These are phyloP conservation scores for Eciton burchellii DNA, from an alignment of 1,140 invertebrate genomes.

Conservation along the genomic window DNA sequence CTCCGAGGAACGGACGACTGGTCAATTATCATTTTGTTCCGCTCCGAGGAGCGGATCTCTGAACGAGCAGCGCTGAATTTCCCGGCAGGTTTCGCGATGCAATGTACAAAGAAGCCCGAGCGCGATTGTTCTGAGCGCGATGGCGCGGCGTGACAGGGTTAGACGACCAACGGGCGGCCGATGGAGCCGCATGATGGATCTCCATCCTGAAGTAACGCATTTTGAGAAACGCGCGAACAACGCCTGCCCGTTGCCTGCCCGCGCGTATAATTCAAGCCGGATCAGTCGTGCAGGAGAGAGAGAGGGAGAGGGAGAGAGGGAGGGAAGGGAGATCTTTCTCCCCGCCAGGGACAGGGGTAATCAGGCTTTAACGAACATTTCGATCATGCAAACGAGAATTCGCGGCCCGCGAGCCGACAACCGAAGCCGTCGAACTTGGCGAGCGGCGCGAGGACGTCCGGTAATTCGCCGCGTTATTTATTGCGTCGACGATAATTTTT, in stretches of 20 bases:
- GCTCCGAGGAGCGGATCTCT: constrained; percentile 16
- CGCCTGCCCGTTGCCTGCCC: neutral
- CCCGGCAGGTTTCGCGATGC: neutral
- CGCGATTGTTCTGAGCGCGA: neutral
- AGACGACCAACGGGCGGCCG: neutral
- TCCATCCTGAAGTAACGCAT: too few species aligned
- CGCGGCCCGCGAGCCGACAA: neutral
- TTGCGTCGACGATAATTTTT: constrained; percentile 75
- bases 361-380: constrained; percentile 39
- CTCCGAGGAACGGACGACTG: constrained; percentile 29
- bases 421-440: constrained; percentile 32
- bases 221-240: neutral
- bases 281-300: neutral
- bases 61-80: neutral
- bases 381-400: constrained; percentile 45
- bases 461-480: constrained; percentile 73
- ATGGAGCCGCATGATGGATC: too few species aligned
- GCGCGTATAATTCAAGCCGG: neutral
- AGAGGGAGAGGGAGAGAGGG: too few species aligned
- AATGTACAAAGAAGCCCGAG: neutral
- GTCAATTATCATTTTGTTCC: constrained; percentile 43
- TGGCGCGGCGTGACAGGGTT: neutral
- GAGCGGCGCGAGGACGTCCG: constrained; percentile 54
- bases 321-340: neutral
- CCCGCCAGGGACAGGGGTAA: constrained; percentile 12